Evolutionary conservation across 2,113 vertebrate genomes (phyloP).

Genomic region (Hirundichthys speculiger): DNA sequence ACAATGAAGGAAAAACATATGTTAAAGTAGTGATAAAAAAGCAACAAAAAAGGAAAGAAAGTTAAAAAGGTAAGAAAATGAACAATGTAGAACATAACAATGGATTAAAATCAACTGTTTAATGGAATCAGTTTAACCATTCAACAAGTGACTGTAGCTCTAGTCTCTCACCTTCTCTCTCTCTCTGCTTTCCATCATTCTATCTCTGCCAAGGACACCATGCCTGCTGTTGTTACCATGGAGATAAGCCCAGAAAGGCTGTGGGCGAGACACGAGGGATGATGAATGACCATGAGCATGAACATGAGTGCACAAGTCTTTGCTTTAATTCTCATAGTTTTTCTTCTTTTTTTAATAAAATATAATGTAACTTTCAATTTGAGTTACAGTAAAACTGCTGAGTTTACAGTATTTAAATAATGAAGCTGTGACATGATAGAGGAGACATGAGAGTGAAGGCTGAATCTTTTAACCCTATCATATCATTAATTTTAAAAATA

Average conservation of each 20-base stretch:
- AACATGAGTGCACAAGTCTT: constrained; percentile 41
- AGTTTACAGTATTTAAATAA: background rate
- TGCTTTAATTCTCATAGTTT: background rate
- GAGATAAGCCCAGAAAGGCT: constrained; percentile 77
- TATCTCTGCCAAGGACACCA: constrained; percentile 76
- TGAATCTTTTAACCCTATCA: too few relatives aligned
- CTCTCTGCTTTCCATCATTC: constrained; percentile 60
- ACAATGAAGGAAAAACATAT: constrained; percentile 2
- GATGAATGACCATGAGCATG: constrained; percentile 49
- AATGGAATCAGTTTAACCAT: constrained; percentile 60
- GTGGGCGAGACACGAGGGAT: constrained; percentile 77
- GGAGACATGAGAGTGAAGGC: too few relatives aligned
- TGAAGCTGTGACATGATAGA: too few relatives aligned
- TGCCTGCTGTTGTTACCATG: constrained; percentile 77
- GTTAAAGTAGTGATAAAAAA: constrained; percentile 1
- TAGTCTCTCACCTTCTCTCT: constrained; percentile 8
- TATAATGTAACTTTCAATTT: background rate
- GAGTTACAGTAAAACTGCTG: background rate
- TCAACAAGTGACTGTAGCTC: constrained; percentile 71
- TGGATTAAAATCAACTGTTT: constrained; percentile 53
- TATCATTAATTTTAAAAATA: too few relatives aligned
- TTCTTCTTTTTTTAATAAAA: background rate
- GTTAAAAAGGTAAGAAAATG: constrained; percentile 20
- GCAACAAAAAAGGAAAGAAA: constrained; percentile 8
- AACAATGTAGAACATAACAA: constrained; percentile 25